A percentile compares a stretch with the other conserved stretches of the same genome.
phyloP scores from a whole-genome alignment of 2,797 vertebrate species.

The Capromys pilorides region DNA sequence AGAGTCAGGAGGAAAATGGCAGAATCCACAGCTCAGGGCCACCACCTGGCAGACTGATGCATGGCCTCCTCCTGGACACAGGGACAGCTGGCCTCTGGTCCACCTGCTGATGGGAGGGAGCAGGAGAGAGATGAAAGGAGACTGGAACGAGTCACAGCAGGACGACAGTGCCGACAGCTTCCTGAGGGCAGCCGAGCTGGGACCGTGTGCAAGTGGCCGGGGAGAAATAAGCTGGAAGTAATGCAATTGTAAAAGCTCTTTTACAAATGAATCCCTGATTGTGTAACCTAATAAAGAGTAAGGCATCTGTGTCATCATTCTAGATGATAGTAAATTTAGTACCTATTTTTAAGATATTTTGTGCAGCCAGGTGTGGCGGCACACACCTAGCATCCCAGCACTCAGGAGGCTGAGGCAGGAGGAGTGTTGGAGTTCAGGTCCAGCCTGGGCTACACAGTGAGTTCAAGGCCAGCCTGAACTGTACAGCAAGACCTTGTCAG shows the following conservation, averaged over 20 bases:
- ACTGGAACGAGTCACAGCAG: neutral
- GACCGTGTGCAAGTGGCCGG: neutral
- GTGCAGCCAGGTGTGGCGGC: neutral
- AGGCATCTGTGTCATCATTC: slow-evolving; percentile 47
- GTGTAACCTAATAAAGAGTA: neutral
- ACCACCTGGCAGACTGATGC: neutral
- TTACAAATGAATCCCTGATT: slow-evolving; percentile 54
- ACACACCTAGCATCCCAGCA: neutral
- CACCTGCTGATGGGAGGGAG: neutral
- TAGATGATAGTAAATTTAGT: slow-evolving; percentile 17
- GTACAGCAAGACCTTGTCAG: neutral
- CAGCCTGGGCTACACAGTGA: neutral
- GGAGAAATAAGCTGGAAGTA: slow-evolving; percentile 21
- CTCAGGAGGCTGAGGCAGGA: neutral
- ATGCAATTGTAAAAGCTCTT: neutral
- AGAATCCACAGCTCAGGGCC: neutral
- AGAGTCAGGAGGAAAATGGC: neutral
- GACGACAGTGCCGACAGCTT: neutral
- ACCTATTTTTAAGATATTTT: neutral
- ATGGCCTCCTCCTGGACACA: neutral
- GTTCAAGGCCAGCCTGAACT: neutral
- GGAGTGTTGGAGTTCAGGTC: neutral
- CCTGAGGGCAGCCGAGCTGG: neutral
- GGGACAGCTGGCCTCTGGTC: neutral
- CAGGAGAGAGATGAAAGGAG: neutral